Evolutionary conservation across 2,797 vertebrate species (phyloP).

Genomic region (Cossypha polioptera): DNA sequence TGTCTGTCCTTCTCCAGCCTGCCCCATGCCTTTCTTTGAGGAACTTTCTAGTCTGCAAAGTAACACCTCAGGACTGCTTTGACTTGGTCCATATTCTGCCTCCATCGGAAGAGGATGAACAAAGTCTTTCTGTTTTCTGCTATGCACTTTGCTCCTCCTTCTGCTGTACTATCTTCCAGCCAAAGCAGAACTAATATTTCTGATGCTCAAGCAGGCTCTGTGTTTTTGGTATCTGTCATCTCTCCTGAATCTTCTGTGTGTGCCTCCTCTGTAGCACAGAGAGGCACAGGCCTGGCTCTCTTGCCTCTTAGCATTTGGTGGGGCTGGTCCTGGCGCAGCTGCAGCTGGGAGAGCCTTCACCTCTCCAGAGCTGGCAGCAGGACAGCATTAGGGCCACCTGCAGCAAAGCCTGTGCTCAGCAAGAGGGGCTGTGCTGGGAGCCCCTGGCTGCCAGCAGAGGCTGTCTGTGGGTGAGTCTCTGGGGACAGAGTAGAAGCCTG

Average conservation of each 20-base stretch:
- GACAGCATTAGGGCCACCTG: background rate
- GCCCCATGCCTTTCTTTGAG: background rate
- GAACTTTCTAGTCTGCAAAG: background rate
- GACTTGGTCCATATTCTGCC: background rate
- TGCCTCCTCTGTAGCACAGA: background rate
- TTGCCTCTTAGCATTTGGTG: accelerated
- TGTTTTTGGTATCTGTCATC: background rate
- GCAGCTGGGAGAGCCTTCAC: accelerated
- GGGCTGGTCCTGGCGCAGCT: background rate
- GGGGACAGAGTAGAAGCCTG: background rate
- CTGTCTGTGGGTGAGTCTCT: background rate
- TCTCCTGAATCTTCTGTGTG: background rate
- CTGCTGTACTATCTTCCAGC: background rate
- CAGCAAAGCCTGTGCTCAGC: background rate
- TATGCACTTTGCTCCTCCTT: background rate
- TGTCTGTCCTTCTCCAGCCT: background rate
- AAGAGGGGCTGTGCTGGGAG: background rate
- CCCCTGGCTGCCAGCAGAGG: background rate
- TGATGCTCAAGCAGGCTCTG: background rate
- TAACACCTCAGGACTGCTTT: background rate
- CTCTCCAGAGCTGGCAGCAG: background rate
- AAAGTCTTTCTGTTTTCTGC: background rate
- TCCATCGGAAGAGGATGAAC: background rate
- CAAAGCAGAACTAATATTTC: background rate
- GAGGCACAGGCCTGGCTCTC: background rate